Base-by-base conservation (phyloP, 1,140 invertebrate genomes). In the Lucilia sericata region DNA sequence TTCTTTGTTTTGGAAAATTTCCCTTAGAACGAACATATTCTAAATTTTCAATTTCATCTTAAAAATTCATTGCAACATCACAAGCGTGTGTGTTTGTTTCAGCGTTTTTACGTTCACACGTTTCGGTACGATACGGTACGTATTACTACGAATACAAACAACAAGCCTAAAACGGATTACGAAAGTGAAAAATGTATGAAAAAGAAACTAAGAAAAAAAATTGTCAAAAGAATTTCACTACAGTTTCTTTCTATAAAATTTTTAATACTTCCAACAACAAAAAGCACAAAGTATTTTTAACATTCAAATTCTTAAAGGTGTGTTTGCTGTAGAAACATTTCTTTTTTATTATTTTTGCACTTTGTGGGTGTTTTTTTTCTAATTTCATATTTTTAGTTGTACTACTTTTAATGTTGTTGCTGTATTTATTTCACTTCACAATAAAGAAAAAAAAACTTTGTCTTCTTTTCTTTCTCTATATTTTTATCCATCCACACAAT, bases 291-390 rank as follows among this genome's bases (percentile, higher is more conserved):
- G 17, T 70, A 70, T 70, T 70, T 70, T 12, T 70, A 70, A 70
- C 25, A 19, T 70, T 19, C 21, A 70, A 70, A 70, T 70, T 60
- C 55, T 60, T 17, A 60, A 60, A 60, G 55, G 55, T 60, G 55
- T 60, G 55, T 60, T 60, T 42, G 51, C 51, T 55, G 13, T 55
- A 17, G 12, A 55, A 55, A 17, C 51, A 14, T n/a, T 70, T 60
- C 14, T 60, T 60, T 14, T 60, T 14, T 70, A 70, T 70, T 7
- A 10, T 19, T 70, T 19, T 70, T 70, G 14, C 55, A 60, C 65
- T 70, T 70, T 10, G 65, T 70, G 65, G 65, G 65, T 70, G 65
- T 70, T 12, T 70, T 65, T 65, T 70, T 70, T 70, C 65, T 60
- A 14, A 21, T 70, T 70, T 21, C 10, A 12, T 21, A 21, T 70